phyloP scores from a whole-genome alignment of 2,888 invertebrate species.

The Hydraecia micacea region DNA sequence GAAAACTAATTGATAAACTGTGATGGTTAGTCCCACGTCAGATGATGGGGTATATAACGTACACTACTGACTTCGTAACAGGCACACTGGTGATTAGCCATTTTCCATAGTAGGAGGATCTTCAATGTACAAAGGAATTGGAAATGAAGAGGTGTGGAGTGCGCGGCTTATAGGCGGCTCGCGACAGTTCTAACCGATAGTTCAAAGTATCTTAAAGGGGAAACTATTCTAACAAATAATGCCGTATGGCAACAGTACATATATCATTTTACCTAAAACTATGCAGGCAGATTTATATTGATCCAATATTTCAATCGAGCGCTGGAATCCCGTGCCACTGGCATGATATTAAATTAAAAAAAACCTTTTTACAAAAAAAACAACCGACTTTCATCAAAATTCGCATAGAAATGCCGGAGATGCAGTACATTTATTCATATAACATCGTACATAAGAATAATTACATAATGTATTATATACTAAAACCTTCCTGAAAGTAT shows the following conservation, averaged over 20 bases:
- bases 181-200: slow-evolving; percentile 41
- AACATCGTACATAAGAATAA: too few species aligned
- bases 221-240: slow-evolving; percentile 39
- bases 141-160: slow-evolving; percentile 39
- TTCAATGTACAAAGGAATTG: slow-evolving; percentile 60
- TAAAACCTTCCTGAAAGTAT: too few species aligned
- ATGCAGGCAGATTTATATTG: slow-evolving; percentile 14
- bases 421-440: too few species aligned
- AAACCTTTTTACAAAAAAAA: too few species aligned
- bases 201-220: slow-evolving; percentile 23
- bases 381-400: too few species aligned
- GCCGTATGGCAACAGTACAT: slow-evolving; percentile 7
- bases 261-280: slow-evolving; percentile 18
- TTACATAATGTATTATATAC: too few species aligned
- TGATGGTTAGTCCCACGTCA: slow-evolving; percentile 40
- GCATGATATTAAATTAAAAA: background rate
- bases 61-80: slow-evolving; percentile 42
- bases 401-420: too few species aligned
- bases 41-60: slow-evolving; percentile 33
- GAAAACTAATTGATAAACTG: slow-evolving; percentile 29
- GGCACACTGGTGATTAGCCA: slow-evolving; percentile 65
- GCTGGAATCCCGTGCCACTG: background rate
- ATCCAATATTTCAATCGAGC: background rate
- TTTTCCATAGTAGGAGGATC: slow-evolving; percentile 42
- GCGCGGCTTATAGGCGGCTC: slow-evolving; percentile 1